Evolutionary conservation across 2,888 invertebrate genomes (phyloP), one percentile per base, ranked within the genome.

Genomic region (Drosophila barbarae): DNA sequence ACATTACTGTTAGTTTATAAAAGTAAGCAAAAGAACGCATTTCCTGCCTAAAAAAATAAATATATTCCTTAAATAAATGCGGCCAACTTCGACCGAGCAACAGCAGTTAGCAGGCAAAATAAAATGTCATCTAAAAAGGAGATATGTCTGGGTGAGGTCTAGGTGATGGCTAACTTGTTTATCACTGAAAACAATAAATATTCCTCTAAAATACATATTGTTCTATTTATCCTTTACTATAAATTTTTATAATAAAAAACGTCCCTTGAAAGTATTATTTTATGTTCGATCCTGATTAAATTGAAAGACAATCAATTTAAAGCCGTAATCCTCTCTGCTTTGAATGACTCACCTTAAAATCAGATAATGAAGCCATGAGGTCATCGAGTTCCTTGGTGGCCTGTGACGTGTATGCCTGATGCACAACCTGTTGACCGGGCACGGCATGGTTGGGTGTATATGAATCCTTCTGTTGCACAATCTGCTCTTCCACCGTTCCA

Each of bases 351-450:
- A 68, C 98, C 95, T 98, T 98, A 88, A 98, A 96, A 88, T 97
- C 97, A 0, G 97, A 97, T 12, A 98, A 91, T 7, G 97, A 96
- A 2, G 96, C 96, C 98, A 98, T 98, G 69, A 98, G 92, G 87
- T 98, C 98, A 87, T 98, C 98, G 67, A 98, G 91, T 89, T 98
- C 98, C 89, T 94, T 94, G 23, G 98, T 98, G 35, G 98, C 98
- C 66, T 95, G 95, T 54, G 97, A 97, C 23, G 97, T 91, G 75
- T 88, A 88, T 5, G 78, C 71, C 54, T 82, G 76, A 30, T 81
- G 77, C 5, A 71, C 46, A 18, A 46, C 76, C 6, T 72, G 69
- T 13, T 59, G 52, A 9, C 66, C 47, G 23, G 76, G 70, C 23
- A 76, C 66, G 32, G 71, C 77, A 54, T 80, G 66, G 53, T 85